These are phyloP conservation scores for Eulemur albifrons DNA, from an alignment of 2,797 vertebrate species.

Conservation along the genomic window DNA sequence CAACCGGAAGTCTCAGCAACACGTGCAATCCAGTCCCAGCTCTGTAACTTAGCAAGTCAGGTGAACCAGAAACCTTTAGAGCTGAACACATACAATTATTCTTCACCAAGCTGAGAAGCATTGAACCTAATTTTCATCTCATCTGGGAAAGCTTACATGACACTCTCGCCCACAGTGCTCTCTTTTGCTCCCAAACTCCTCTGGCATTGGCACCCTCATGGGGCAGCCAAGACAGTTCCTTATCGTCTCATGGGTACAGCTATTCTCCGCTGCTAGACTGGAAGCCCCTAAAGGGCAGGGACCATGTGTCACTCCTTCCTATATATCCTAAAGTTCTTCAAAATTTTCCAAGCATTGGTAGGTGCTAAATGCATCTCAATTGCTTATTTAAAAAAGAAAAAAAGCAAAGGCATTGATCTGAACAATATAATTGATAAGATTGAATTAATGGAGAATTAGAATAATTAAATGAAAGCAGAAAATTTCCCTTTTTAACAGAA, in stretches of 20 bases:
- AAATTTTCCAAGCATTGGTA: background rate
- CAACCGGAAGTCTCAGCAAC: background rate
- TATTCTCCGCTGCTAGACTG: too few species aligned
- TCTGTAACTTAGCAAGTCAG: background rate
- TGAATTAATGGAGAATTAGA: background rate
- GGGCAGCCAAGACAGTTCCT: background rate
- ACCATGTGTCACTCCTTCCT: background rate
- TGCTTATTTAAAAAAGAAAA: background rate
- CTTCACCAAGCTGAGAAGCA: background rate
- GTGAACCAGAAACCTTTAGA: background rate
- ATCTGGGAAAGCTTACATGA: background rate
- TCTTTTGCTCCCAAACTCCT: background rate
- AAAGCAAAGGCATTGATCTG: background rate
- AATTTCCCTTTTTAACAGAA: background rate
- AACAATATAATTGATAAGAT: background rate
- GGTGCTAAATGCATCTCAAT: background rate
- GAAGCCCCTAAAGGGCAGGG: background rate
- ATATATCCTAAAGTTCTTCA: background rate
- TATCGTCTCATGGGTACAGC: background rate
- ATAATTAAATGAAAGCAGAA: background rate
- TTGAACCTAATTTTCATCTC: background rate
- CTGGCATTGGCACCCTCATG: background rate
- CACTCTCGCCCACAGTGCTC: background rate
- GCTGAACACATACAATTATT: background rate
- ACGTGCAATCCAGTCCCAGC: background rate